phyloP scores from a whole-genome alignment of 2,888 invertebrate species.

The Microdon myrmicae region DNA sequence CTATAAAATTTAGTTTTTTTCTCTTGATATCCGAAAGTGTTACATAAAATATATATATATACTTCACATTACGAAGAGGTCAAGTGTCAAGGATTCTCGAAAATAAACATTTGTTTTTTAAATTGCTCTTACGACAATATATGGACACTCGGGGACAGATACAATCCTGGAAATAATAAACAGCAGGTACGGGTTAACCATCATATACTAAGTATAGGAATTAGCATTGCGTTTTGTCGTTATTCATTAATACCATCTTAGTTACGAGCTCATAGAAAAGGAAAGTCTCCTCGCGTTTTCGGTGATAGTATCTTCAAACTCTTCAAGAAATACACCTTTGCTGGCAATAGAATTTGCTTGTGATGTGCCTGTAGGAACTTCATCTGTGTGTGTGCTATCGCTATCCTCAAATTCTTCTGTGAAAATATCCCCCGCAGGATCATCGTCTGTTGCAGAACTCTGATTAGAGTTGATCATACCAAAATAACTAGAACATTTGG shows the following conservation, averaged over 20 bases:
- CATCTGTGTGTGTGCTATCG: no score
- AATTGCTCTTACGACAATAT: slow-evolving; percentile 19
- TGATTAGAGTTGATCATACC: slow-evolving; percentile 24
- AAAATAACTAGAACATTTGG: slow-evolving; percentile 68
- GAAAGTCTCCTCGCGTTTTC: no score
- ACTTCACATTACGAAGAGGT: slow-evolving; percentile 32
- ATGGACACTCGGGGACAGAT: slow-evolving; percentile 27
- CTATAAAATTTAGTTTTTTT: slow-evolving; percentile 30
- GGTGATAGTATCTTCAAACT: no score
- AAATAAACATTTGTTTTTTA: slow-evolving; percentile 5
- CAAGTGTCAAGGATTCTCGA: slow-evolving; percentile 36
- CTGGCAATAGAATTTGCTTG: no score
- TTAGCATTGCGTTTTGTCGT: no score
- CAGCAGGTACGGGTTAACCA: slow-evolving; percentile 47
- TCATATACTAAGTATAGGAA: slow-evolving; percentile 30
- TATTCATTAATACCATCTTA: no score
- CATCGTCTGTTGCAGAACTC: neutral
- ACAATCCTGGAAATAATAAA: slow-evolving; percentile 34
- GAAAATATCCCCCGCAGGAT: no score
- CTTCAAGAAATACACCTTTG: no score
- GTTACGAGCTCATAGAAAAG: no score
- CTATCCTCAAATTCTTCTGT: no score
- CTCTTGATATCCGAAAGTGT: slow-evolving; percentile 33
- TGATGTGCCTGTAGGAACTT: no score
- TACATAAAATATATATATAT: slow-evolving; percentile 43